Percentiles rank a stretch among this genome's conserved stretches.
phyloP scores from a whole-genome alignment of 2,888 invertebrate genomes.

The Ochlodes sylvanus region DNA sequence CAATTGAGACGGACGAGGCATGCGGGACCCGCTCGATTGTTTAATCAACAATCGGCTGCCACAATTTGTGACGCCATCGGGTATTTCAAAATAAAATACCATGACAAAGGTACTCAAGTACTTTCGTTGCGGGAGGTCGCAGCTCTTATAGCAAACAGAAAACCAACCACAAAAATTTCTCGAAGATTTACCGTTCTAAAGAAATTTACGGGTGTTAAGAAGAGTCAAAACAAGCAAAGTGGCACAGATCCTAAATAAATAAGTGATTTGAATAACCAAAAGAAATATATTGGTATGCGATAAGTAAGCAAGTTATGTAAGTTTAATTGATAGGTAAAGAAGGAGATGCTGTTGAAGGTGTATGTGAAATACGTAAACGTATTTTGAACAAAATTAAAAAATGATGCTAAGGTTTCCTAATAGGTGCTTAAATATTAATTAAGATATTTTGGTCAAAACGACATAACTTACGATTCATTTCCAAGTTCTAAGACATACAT shows the following conservation, averaged over 20 bases:
- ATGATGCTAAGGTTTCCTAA: too few relatives aligned
- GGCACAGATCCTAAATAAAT: constrained; percentile 19
- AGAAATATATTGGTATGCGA: too few relatives aligned
- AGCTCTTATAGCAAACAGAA: constrained; percentile 51
- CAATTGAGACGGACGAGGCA: constrained; percentile 76
- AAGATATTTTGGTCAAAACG: too few relatives aligned
- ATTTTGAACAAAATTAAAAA: too few relatives aligned
- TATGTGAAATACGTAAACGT: too few relatives aligned
- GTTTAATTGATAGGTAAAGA: too few relatives aligned
- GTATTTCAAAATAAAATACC: constrained; percentile 63
- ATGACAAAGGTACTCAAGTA: constrained; percentile 50
- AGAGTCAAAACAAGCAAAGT: constrained; percentile 30
- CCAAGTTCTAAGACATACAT: too few relatives aligned
- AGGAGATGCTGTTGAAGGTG: too few relatives aligned
- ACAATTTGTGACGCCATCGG: constrained; percentile 63
- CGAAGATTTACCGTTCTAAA: constrained; percentile 44
- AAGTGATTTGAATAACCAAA: too few relatives aligned
- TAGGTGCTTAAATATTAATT: too few relatives aligned
- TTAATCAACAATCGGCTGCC: constrained; percentile 72
- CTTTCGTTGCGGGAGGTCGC: constrained; percentile 58
- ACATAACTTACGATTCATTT: too few relatives aligned
- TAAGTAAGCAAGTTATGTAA: too few relatives aligned
- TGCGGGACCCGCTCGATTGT: constrained; percentile 78
- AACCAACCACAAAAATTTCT: constrained; percentile 51
- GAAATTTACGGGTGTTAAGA: constrained; percentile 35